Conservation (phyloP, 2,113 vertebrate genomes). For the Spilogale gracilis region DNA sequence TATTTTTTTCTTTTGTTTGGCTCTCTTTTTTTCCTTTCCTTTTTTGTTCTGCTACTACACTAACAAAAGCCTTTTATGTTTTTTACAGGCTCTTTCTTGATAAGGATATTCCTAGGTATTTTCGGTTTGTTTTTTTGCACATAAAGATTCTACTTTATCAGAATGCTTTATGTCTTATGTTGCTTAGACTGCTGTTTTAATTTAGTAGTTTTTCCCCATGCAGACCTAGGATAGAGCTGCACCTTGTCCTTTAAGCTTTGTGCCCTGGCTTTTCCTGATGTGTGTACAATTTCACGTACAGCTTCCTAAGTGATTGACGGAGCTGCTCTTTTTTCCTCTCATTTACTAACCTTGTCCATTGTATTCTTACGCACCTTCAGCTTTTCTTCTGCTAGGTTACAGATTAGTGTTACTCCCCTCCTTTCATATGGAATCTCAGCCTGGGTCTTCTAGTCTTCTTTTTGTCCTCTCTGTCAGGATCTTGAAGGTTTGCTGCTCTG, state of each 20-base stretch:
- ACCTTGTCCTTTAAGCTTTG: neutral
- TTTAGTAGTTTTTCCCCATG: slow-evolving; percentile 11
- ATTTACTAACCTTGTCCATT: neutral
- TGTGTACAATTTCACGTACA: neutral
- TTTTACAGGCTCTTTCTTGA: slow-evolving; percentile 98
- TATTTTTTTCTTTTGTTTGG: slow-evolving; percentile 68
- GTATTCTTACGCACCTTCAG: neutral
- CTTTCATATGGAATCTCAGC: neutral
- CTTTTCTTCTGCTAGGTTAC: neutral
- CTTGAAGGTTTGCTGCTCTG: neutral
- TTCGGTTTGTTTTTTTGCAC: slow-evolving; percentile 87
- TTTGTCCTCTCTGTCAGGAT: neutral
- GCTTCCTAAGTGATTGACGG: neutral
- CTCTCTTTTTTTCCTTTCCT: slow-evolving; percentile 75
- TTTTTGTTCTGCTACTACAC: slow-evolving; percentile 86
- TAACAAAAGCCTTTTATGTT: slow-evolving; percentile 92
- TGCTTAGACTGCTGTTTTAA: slow-evolving; percentile 69
- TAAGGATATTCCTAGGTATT: slow-evolving; percentile 99
- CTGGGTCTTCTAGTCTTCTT: accelerated
- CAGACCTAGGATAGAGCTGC: slow-evolving; percentile 3
- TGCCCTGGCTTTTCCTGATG: neutral
- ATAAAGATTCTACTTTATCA: slow-evolving; percentile 88
- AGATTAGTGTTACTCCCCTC: neutral
- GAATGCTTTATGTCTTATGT: slow-evolving; percentile 88
- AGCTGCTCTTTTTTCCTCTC: neutral